Percentiles rank a stretch among this genome's conserved stretches.
Evolutionary conservation across 2,113 vertebrate species (phyloP).

Genomic region (Lethenteron camtschaticum): DNA sequence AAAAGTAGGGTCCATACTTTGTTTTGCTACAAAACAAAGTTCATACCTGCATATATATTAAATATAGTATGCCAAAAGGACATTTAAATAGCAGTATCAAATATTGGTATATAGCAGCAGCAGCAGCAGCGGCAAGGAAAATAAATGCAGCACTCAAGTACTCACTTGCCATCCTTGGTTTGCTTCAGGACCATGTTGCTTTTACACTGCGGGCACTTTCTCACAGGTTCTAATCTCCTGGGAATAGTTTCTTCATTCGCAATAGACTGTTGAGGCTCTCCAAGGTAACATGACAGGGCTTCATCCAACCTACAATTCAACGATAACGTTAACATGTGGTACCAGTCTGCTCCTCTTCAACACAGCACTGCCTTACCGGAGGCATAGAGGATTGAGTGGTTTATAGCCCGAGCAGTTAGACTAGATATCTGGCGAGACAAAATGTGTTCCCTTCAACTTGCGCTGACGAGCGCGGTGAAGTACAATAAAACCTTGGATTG

Average conservation of each 20-base stretch:
- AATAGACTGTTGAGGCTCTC: slow-evolving; percentile 28
- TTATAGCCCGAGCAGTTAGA: not conserved
- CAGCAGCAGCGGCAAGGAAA: not conserved
- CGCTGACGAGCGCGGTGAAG: not conserved
- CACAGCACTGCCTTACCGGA: not conserved
- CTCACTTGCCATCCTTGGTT: slow-evolving; percentile 52
- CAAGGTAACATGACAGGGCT: slow-evolving; percentile 62
- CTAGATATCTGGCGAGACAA: accelerated
- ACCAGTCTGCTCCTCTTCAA: not conserved
- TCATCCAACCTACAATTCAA: slow-evolving; percentile 46
- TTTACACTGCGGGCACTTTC: slow-evolving; percentile 65
- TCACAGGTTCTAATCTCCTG: slow-evolving; percentile 28
- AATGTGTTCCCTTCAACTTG: no score
- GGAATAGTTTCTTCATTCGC: slow-evolving; percentile 37
- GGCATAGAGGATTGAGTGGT: not conserved
- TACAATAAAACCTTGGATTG: not conserved
- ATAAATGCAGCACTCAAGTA: slow-evolving; percentile 1
- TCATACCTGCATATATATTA: not conserved
- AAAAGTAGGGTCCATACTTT: no score
- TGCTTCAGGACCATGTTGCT: slow-evolving; percentile 74
- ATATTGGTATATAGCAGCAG: not conserved
- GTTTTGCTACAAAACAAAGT: not conserved
- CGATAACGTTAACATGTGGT: not conserved
- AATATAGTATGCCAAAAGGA: not conserved
- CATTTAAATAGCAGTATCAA: not conserved